Evolutionary conservation across 2,113 vertebrate species (phyloP).

Genomic region (Vicugna pacos): DNA sequence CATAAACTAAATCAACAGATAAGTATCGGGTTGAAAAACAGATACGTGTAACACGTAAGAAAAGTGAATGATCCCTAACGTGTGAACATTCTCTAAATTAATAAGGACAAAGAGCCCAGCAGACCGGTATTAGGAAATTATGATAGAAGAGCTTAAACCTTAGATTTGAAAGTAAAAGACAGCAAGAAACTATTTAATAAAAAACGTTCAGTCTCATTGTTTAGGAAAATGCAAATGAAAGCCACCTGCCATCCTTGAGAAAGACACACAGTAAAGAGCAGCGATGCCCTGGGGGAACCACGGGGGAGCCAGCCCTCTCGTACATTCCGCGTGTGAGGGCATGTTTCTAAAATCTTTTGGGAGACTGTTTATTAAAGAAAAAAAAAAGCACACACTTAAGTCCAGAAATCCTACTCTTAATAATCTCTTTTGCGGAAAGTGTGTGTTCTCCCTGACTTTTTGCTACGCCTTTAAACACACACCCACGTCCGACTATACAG

Average conservation of each 20-base stretch:
- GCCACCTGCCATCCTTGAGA: not conserved
- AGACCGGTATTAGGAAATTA: not conserved
- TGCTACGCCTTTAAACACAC: not conserved
- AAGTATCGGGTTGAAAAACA: not conserved
- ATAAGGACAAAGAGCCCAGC: not conserved
- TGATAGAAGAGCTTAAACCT: not conserved
- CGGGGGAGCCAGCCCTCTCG: not conserved
- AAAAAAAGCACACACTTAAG: not conserved
- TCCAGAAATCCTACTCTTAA: not conserved
- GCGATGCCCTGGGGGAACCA: not conserved
- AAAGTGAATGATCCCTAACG: not conserved
- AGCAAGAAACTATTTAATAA: not conserved
- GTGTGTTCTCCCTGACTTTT: not conserved
- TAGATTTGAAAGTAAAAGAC: not conserved
- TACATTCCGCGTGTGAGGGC: not conserved
- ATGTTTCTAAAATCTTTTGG: not conserved
- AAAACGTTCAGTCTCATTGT: not conserved
- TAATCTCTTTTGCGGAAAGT: not conserved
- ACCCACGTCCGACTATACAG: fast-evolving
- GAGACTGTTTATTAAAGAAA: not conserved
- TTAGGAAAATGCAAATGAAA: conserved; percentile 18
- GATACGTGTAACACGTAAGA: not conserved
- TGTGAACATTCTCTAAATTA: not conserved
- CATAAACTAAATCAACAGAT: not conserved
- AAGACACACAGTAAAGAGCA: not conserved